These are phyloP conservation scores for Etheostoma perlongum DNA, from an alignment of 2,797 vertebrate genomes.

Conservation along the genomic window DNA sequence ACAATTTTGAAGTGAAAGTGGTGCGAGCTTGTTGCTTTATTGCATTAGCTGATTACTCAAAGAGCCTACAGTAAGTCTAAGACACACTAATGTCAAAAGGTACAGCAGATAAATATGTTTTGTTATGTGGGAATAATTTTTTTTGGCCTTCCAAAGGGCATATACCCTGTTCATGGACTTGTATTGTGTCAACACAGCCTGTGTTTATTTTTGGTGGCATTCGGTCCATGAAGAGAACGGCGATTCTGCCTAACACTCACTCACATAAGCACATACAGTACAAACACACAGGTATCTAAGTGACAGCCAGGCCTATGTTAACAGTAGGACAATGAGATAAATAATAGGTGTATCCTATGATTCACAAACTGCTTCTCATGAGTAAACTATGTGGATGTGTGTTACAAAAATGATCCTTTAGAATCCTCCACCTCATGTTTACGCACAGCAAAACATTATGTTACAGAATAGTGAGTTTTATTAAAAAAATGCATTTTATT, in stretches of 20 bases:
- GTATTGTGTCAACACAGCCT: constrained; percentile 72
- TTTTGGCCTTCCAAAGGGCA: constrained; percentile 37
- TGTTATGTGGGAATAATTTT: constrained; percentile 26
- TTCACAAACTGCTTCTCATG: constrained; percentile 54
- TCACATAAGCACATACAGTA: constrained; percentile 28
- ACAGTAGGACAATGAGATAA: constrained; percentile 37
- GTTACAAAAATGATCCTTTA: not conserved
- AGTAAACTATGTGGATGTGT: constrained; percentile 39
- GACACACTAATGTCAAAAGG: constrained; percentile 1
- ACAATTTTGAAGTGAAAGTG: not conserved
- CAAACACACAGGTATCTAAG: constrained; percentile 40
- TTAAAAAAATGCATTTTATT: not conserved
- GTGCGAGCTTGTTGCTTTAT: constrained; percentile 1
- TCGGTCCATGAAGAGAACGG: constrained; percentile 15
- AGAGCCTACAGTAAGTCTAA: not conserved
- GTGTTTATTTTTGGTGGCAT: constrained; percentile 63
- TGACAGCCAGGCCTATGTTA: constrained; percentile 41
- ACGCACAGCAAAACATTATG: not conserved
- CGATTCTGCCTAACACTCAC: constrained; percentile 1
- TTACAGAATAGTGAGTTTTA: not conserved
- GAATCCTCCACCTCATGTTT: constrained; percentile 4
- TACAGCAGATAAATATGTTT: not conserved
- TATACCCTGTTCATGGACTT: constrained; percentile 7
- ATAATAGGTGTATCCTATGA: constrained; percentile 67
- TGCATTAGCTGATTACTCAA: not conserved